A percentile compares a stretch with the other conserved stretches of the same genome.
These are phyloP conservation scores for Montipora efflorescens DNA, from an alignment of 64 coral and sea anemone species.

Conservation along the genomic window DNA sequence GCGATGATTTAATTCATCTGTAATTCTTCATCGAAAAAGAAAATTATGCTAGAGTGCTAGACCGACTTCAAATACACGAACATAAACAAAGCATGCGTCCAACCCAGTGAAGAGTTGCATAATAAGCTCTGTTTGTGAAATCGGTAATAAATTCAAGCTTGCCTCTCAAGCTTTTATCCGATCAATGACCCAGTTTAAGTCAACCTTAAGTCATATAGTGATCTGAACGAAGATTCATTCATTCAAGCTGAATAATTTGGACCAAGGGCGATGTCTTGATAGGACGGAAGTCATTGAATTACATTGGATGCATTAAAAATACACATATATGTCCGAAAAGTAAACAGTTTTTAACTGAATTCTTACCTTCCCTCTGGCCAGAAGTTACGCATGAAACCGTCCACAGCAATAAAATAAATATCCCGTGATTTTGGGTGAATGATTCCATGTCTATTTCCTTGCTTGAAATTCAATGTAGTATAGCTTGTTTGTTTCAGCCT, in stretches of 20 bases:
- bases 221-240: not conserved
- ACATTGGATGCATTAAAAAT: not conserved
- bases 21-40: conserved; percentile 8
- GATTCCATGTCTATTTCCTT: conserved; percentile 22
- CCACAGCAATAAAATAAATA: not conserved
- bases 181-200: no score
- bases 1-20: conserved; percentile 38
- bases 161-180: not conserved
- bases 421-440: not conserved
- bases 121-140: not conserved
- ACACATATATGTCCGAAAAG: not conserved
- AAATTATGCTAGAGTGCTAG: not conserved
- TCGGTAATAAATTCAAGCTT: not conserved
- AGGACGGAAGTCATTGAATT: conserved; percentile 22
- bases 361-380: conserved; percentile 29
- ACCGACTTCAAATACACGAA: not conserved
- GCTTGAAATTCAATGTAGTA: not conserved
- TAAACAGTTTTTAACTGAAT: conserved; percentile 28
- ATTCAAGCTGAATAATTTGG: not conserved
- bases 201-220: not conserved
- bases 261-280: no score
- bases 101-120: not conserved
- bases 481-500: conserved; percentile 26
- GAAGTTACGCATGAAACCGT: not conserved
- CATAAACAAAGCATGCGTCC: not conserved